These are phyloP conservation scores for Xestia xanthographa DNA, from an alignment of 2,888 invertebrate species.

Conservation along the genomic window DNA sequence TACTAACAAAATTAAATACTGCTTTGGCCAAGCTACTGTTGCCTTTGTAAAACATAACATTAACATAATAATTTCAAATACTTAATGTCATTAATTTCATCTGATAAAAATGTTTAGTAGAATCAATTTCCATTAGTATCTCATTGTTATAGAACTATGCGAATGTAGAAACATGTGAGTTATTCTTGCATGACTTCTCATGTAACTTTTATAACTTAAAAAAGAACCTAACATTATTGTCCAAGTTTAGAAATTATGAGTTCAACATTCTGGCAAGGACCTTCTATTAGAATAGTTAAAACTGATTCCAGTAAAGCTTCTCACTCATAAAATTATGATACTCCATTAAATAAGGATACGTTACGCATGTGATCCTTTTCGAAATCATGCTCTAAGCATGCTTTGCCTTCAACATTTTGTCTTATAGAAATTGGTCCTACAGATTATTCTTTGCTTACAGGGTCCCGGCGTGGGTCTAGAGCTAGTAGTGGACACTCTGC, in stretches of 20 bases:
- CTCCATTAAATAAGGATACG: slow-evolving; percentile 31
- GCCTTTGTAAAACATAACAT: slow-evolving; percentile 29
- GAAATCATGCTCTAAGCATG: slow-evolving; percentile 67
- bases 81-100: slow-evolving; percentile 16
- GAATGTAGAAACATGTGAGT: slow-evolving; percentile 31
- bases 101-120: neutral
- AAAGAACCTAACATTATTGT: neutral
- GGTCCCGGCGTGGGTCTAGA: slow-evolving; percentile 93
- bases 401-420: slow-evolving; percentile 42
- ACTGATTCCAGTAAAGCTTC: slow-evolving; percentile 43
- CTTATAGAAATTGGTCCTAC: slow-evolving; percentile 16
- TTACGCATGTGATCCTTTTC: slow-evolving; percentile 57
- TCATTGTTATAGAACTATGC: slow-evolving; percentile 1
- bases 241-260: neutral
- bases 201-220: neutral
- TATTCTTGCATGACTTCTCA: slow-evolving; percentile 49
- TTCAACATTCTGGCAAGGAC: slow-evolving; percentile 6
- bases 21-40: slow-evolving; percentile 53
- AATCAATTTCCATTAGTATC: slow-evolving; percentile 26
- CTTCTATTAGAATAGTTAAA: slow-evolving; percentile 42
- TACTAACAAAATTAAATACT: slow-evolving; percentile 32
- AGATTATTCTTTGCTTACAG: slow-evolving; percentile 70
- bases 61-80: slow-evolving; percentile 7
- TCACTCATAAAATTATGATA: slow-evolving; percentile 30
- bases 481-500: slow-evolving; percentile 95